Conservation (phyloP, 2,888 invertebrate species). For the Heliconius aoede region DNA sequence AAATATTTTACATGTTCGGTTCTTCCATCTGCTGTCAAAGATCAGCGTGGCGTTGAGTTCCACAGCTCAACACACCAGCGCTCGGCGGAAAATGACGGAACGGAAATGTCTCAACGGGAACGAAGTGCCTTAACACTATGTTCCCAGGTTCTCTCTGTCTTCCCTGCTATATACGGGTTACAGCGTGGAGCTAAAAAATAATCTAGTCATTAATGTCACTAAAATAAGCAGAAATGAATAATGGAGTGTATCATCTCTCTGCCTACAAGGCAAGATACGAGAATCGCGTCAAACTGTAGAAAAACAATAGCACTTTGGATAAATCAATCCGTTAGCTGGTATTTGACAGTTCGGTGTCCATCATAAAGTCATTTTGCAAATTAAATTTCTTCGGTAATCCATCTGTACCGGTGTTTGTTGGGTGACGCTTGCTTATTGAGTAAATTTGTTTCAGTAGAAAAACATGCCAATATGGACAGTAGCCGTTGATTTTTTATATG, state of each 20-base stretch:
- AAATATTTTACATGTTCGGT: no score
- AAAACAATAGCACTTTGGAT: not conserved
- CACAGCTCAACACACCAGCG: no score
- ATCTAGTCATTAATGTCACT: not conserved
- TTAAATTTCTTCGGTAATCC: slow-evolving; percentile 41
- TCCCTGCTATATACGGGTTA: no score
- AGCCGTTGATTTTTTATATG: not conserved
- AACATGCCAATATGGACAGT: not conserved
- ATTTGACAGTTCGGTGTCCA: slow-evolving; percentile 33
- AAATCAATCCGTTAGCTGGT: not conserved
- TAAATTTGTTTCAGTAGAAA: slow-evolving; percentile 12
- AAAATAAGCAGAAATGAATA: not conserved
- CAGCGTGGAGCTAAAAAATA: no score
- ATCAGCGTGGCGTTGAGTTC: no score
- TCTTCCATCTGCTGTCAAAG: no score
- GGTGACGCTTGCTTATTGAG: slow-evolving; percentile 17
- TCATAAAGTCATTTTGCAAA: slow-evolving; percentile 47
- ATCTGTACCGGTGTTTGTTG: slow-evolving; percentile 38
- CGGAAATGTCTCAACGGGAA: no score
- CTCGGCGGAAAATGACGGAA: no score
- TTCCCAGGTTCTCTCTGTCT: no score
- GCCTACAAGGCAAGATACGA: no score
- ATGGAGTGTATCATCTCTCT: not conserved
- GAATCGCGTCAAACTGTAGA: not conserved
- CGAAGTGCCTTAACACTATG: no score